These are phyloP conservation scores for Stercorarius parasiticus DNA, from an alignment of 2,113 vertebrate genomes.

Conservation along the genomic window DNA sequence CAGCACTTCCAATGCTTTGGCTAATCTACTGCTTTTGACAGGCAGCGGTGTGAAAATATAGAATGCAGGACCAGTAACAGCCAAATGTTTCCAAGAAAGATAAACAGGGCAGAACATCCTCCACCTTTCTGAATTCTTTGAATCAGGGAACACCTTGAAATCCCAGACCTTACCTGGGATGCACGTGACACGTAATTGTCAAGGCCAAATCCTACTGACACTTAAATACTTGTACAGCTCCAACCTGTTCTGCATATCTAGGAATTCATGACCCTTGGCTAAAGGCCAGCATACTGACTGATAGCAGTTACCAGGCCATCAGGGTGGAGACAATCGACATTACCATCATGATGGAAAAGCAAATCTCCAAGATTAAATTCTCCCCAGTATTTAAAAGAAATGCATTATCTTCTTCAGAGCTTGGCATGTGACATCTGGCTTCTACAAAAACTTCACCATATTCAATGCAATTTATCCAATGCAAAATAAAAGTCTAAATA, in stretches of 20 bases:
- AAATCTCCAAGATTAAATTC: not conserved
- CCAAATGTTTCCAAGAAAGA: not conserved
- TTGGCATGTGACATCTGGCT: not conserved
- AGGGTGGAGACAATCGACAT: not conserved
- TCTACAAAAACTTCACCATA: not conserved
- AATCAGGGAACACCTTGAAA: not conserved
- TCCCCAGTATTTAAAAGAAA: not conserved
- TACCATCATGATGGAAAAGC: not conserved
- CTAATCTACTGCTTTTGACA: not conserved
- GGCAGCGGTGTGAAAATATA: not conserved
- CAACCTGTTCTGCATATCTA: not conserved
- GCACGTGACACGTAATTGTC: not conserved
- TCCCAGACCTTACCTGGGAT: not conserved
- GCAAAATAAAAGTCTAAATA: constrained; percentile 27
- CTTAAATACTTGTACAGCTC: not conserved
- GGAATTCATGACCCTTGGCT: not conserved
- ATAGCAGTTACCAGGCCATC: not conserved
- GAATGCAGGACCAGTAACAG: not conserved
- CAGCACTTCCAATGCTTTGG: not conserved
- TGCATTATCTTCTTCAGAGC: not conserved
- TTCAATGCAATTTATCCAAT: not conserved
- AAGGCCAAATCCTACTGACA: not conserved
- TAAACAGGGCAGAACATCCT: not conserved
- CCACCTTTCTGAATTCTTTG: not conserved
- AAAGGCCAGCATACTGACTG: not conserved